Evolutionary conservation across 2,888 invertebrate genomes (phyloP).

Genomic region (Charanyca ferruginea): DNA sequence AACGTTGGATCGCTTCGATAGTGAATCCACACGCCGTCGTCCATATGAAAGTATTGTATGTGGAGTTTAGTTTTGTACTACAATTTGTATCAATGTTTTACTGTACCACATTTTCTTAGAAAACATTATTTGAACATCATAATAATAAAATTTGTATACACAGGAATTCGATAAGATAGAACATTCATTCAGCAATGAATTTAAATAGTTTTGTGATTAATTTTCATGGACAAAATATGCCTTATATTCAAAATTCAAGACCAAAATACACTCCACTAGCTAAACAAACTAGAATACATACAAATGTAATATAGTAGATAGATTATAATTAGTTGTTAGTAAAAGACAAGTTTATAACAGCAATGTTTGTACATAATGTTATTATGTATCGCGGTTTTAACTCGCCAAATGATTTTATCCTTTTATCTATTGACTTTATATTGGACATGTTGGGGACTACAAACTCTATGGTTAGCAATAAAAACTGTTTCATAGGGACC

Average conservation of each 20-base stretch:
- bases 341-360: conserved; percentile 61
- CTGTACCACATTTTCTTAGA: background rate
- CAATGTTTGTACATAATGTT: conserved; percentile 65
- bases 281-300: conserved; percentile 49
- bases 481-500: background rate
- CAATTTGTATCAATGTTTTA: background rate
- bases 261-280: conserved; percentile 34
- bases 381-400: conserved; percentile 58
- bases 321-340: conserved; percentile 47
- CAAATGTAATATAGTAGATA: conserved; percentile 59
- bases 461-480: conserved; percentile 12
- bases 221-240: background rate
- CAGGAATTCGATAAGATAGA: too few relatives aligned
- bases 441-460: conserved; percentile 51
- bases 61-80: conserved; percentile 54
- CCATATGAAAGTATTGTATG: conserved; percentile 41
- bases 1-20: conserved; percentile 20
- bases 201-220: background rate
- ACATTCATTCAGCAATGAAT: background rate
- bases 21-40: conserved; percentile 16
- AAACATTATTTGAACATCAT: background rate
- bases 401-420: conserved; percentile 54
- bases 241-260: conserved; percentile 6
- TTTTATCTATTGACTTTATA: conserved; percentile 61
- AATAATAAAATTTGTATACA: too few relatives aligned